These are phyloP conservation scores for Cricetomys ansorgei DNA, from an alignment of 2,113 vertebrate genomes.

Conservation along the genomic window DNA sequence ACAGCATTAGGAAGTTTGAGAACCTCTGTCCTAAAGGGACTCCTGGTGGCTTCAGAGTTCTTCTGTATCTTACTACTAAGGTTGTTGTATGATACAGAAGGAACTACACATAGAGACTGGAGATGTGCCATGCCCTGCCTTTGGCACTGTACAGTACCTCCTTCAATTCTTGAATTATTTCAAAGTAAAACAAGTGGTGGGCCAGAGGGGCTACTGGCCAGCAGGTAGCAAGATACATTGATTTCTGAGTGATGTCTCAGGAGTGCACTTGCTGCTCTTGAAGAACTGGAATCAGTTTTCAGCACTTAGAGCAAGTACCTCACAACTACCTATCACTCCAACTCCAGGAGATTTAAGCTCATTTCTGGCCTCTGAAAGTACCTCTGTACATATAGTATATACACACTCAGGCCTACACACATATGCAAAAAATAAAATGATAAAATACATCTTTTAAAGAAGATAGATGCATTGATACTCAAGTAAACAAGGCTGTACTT, in stretches of 20 bases:
- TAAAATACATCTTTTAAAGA: background rate
- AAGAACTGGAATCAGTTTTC: background rate
- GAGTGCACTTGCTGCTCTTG: background rate
- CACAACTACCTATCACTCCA: no score
- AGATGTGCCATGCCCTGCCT: no score
- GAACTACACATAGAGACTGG: background rate
- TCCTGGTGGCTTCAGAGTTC: background rate
- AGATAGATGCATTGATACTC: accelerated
- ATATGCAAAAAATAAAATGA: background rate
- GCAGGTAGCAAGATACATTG: background rate
- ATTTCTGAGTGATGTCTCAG: background rate
- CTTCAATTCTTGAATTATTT: background rate
- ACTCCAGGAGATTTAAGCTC: background rate
- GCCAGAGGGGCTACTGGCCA: background rate
- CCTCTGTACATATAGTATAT: no score
- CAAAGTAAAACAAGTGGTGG: accelerated
- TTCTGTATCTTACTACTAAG: background rate
- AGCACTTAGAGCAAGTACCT: background rate
- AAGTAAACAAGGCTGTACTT: background rate
- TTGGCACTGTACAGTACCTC: background rate
- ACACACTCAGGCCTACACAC: background rate
- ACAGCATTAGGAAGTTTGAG: no score
- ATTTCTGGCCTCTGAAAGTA: no score
- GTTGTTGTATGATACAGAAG: background rate
- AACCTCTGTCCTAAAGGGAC: no score